These are phyloP conservation scores for Pelobates cultripes DNA, from an alignment of 2,797 vertebrate genomes.

Conservation along the genomic window DNA sequence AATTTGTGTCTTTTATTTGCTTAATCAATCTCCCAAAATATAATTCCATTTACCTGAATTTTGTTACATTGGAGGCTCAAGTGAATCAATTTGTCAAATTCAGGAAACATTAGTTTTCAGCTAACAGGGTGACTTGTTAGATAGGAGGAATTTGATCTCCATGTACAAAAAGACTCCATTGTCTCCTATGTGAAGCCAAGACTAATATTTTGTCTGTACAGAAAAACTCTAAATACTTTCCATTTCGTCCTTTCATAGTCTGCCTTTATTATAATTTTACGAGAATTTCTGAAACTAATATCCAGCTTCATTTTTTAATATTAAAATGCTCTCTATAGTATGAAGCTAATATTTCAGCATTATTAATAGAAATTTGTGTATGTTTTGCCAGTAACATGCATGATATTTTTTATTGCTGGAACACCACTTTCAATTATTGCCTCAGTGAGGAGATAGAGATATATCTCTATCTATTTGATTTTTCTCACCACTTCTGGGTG, in stretches of 20 bases:
- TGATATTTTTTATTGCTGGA: too few relatives aligned
- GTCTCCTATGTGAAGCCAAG: conserved; percentile 72
- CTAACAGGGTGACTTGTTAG: conserved; percentile 62
- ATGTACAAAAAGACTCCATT: conserved; percentile 67
- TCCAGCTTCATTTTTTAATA: too few relatives aligned
- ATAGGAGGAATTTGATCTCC: conserved; percentile 66
- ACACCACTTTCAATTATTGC: too few relatives aligned
- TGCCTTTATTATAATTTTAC: too few relatives aligned
- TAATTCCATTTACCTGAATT: conserved; percentile 64
- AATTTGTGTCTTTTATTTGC: conserved; percentile 38
- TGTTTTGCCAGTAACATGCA: too few relatives aligned
- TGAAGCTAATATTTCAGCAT: too few relatives aligned
- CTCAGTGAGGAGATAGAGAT: too few relatives aligned
- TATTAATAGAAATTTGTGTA: too few relatives aligned
- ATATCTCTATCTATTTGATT: too few relatives aligned
- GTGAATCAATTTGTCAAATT: conserved; percentile 61
- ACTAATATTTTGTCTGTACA: conserved; percentile 78
- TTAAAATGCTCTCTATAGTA: too few relatives aligned
- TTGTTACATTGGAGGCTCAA: conserved; percentile 60
- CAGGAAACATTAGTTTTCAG: conserved; percentile 66
- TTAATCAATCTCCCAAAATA: conserved; percentile 32
- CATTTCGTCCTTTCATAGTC: conserved; percentile 64
- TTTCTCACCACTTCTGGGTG: too few relatives aligned
- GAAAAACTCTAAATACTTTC: conserved; percentile 71
- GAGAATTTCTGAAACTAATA: too few relatives aligned